Evolutionary conservation across 2,797 vertebrate genomes (phyloP).

Genomic region (Tenualosa thibaudeaui): DNA sequence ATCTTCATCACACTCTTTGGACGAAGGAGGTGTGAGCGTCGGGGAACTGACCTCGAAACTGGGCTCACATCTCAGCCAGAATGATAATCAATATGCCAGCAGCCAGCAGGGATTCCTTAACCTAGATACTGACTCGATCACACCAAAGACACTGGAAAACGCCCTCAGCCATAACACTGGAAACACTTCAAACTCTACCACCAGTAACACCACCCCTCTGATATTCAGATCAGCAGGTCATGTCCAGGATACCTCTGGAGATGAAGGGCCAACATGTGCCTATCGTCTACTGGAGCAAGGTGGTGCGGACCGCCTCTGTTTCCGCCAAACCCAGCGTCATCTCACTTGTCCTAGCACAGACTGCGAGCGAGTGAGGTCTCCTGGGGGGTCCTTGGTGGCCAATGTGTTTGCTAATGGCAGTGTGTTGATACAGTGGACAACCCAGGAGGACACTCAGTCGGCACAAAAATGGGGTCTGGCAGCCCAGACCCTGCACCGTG

Average conservation of each 20-base stretch:
- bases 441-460: not conserved
- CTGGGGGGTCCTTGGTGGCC: slow-evolving; percentile 76
- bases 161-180: slow-evolving; percentile 28
- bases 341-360: slow-evolving; percentile 77
- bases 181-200: slow-evolving; percentile 28
- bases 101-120: slow-evolving; percentile 36
- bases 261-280: slow-evolving; percentile 77
- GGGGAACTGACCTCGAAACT: slow-evolving; percentile 37
- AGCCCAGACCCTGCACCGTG: not conserved
- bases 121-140: slow-evolving; percentile 43
- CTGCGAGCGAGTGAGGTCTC: slow-evolving; percentile 78
- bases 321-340: slow-evolving; percentile 76
- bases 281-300: slow-evolving; percentile 81
- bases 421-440: slow-evolving; percentile 88
- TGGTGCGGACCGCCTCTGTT: slow-evolving; percentile 79
- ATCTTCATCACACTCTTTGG: slow-evolving; percentile 45
- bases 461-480: not conserved
- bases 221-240: slow-evolving; percentile 44
- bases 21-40: slow-evolving; percentile 45
- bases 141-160: slow-evolving; percentile 51
- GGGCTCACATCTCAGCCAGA: slow-evolving; percentile 45
- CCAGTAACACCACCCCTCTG: slow-evolving; percentile 52
- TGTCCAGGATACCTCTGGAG: slow-evolving; percentile 38
- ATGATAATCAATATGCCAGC: slow-evolving; percentile 38
- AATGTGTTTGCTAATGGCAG: slow-evolving; percentile 89